Evolutionary conservation across 2,888 invertebrate genomes (phyloP).

Genomic region (Galerucella nymphaeae): DNA sequence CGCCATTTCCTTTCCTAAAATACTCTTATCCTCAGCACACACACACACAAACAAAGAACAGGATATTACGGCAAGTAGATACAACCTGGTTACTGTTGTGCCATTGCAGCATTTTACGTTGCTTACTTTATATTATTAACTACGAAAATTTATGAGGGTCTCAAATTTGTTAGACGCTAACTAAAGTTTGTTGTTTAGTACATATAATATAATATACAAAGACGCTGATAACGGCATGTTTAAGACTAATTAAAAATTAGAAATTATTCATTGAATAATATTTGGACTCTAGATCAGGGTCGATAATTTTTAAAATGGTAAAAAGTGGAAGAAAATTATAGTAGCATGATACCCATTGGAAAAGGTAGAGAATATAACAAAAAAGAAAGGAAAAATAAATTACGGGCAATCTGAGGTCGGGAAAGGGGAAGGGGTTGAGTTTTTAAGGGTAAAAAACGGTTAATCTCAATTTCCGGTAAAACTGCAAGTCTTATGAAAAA

Average conservation of each 20-base stretch:
- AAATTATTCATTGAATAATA: too few relatives aligned
- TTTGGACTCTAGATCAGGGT: too few relatives aligned
- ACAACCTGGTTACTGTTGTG: slow-evolving; percentile 13
- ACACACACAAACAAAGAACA: slow-evolving; percentile 10
- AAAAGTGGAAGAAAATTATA: too few relatives aligned
- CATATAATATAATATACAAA: not conserved
- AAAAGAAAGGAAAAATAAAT: too few relatives aligned
- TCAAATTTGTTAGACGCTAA: not conserved
- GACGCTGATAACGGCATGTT: not conserved
- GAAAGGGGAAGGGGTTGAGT: too few relatives aligned
- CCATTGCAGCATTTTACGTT: not conserved
- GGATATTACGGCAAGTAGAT: slow-evolving; percentile 2
- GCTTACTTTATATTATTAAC: not conserved
- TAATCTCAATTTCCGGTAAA: too few relatives aligned
- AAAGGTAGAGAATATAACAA: too few relatives aligned
- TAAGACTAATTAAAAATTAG: not conserved
- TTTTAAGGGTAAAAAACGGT: too few relatives aligned
- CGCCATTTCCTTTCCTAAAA: slow-evolving; percentile 11
- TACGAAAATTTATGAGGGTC: slow-evolving; percentile 4
- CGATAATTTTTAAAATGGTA: too few relatives aligned
- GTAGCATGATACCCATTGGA: too few relatives aligned
- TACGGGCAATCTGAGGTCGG: too few relatives aligned
- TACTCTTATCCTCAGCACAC: slow-evolving; percentile 8
- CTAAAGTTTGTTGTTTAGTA: not conserved
- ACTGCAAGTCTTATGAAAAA: too few relatives aligned